Conservation (phyloP, 1,140 invertebrate genomes). For the Charaxes varanes region DNA sequence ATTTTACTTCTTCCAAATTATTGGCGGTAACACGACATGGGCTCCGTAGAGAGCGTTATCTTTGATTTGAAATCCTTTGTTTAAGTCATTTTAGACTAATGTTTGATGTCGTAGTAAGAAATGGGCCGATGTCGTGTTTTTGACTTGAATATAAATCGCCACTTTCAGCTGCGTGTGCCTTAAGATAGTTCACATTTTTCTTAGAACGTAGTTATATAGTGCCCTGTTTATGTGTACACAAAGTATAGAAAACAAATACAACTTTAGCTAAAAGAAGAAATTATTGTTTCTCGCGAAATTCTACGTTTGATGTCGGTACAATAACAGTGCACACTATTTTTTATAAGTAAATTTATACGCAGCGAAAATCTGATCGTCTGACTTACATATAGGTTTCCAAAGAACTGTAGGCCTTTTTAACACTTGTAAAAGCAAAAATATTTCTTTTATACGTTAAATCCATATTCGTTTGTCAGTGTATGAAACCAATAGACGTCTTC, state of each 20-base stretch:
- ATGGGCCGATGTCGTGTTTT: conserved; percentile 1
- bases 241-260: not conserved
- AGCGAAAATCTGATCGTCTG: conserved; percentile 11
- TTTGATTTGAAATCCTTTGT: not conserved
- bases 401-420: not conserved
- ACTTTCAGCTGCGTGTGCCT: conserved; percentile 14
- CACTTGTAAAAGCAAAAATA: too few species aligned
- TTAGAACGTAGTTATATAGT: conserved; percentile 3
- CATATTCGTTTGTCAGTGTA: too few species aligned
- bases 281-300: conserved; percentile 4
- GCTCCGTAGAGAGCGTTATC: not conserved
- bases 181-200: conserved; percentile 6
- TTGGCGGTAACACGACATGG: conserved; percentile 3
- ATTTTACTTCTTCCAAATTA: not conserved
- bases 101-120: conserved; percentile 2
- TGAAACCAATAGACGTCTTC: too few species aligned
- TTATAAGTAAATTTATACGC: conserved; percentile 1
- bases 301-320: conserved; percentile 11
- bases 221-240: conserved; percentile 15
- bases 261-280: not conserved
- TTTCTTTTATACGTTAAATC: too few species aligned
- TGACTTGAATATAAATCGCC: not conserved
- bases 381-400: too few species aligned
- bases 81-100: conserved; percentile 2
- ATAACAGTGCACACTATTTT: conserved; percentile 8